These are phyloP conservation scores for Parnassius glacialis DNA, from an alignment of 2,888 invertebrate genomes.

Conservation along the genomic window DNA sequence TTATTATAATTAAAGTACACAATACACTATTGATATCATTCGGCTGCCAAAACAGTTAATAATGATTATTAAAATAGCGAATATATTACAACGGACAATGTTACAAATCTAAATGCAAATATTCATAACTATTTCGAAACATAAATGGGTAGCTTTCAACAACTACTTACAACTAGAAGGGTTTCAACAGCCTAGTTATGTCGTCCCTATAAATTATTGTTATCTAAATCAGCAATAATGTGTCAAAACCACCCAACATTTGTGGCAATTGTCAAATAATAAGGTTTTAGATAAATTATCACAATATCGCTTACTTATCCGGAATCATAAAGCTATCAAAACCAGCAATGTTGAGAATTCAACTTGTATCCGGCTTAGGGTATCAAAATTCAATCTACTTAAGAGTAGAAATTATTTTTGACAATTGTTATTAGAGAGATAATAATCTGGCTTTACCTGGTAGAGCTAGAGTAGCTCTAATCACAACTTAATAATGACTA, in stretches of 20 bases:
- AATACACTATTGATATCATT: too few species aligned
- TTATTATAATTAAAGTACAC: too few species aligned
- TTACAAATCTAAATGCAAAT: neutral
- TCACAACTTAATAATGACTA: too few species aligned
- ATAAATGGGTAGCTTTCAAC: constrained; percentile 2
- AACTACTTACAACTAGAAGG: neutral
- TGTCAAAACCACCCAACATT: constrained; percentile 8
- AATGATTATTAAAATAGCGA: too few species aligned
- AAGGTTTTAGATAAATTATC: constrained; percentile 14
- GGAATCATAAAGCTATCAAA: constrained; percentile 20
- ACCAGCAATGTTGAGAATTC: constrained; percentile 7
- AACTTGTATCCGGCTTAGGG: constrained; percentile 2
- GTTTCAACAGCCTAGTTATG: constrained; percentile 2
- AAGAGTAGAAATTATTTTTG: too few species aligned
- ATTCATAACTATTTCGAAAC: constrained; percentile 9
- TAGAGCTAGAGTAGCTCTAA: too few species aligned
- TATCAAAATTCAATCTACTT: neutral
- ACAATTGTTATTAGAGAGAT: too few species aligned
- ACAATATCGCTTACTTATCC: neutral
- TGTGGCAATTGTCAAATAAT: constrained; percentile 16
- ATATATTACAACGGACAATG: neutral
- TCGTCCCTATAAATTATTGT: constrained; percentile 9
- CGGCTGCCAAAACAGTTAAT: too few species aligned
- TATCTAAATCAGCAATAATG: constrained; percentile 20
- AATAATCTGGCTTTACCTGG: too few species aligned